These are phyloP conservation scores for Channa striata DNA, from an alignment of 2,797 vertebrate genomes.

Conservation along the genomic window DNA sequence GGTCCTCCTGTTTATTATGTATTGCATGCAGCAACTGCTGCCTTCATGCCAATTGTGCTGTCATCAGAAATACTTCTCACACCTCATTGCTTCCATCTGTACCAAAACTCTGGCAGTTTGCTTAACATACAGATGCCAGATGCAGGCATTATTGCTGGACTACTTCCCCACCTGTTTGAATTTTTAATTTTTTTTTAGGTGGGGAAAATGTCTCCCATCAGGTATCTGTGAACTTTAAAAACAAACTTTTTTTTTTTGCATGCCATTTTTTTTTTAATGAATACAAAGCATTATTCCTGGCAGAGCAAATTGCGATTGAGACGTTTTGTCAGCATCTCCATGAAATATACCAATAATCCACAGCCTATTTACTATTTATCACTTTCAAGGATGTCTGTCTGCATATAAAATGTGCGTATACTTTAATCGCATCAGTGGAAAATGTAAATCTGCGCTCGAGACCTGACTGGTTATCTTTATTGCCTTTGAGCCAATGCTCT, in stretches of 20 bases:
- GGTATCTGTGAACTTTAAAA: neutral
- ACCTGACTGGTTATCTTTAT: constrained; percentile 41
- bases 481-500: constrained; percentile 28
- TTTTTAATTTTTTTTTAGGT: neutral
- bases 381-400: neutral
- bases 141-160: constrained; percentile 65
- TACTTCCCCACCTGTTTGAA: constrained; percentile 64
- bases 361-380: constrained; percentile 7
- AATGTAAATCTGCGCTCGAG: constrained; percentile 27
- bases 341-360: neutral
- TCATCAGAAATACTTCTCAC: constrained; percentile 66
- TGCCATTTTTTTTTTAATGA: too few species aligned
- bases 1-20: neutral
- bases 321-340: neutral
- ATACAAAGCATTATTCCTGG: neutral
- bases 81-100: constrained; percentile 77
- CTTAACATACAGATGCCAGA: constrained; percentile 65
- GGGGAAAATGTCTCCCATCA: constrained; percentile 12
- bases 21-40: constrained; percentile 2
- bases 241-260: neutral
- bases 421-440: constrained; percentile 25
- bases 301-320: neutral
- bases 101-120: constrained; percentile 62
- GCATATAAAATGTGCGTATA: constrained; percentile 17
- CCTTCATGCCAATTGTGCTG: constrained; percentile 42